Conservation (phyloP, 2,113 vertebrate genomes). For the Chaetodon auriga region DNA sequence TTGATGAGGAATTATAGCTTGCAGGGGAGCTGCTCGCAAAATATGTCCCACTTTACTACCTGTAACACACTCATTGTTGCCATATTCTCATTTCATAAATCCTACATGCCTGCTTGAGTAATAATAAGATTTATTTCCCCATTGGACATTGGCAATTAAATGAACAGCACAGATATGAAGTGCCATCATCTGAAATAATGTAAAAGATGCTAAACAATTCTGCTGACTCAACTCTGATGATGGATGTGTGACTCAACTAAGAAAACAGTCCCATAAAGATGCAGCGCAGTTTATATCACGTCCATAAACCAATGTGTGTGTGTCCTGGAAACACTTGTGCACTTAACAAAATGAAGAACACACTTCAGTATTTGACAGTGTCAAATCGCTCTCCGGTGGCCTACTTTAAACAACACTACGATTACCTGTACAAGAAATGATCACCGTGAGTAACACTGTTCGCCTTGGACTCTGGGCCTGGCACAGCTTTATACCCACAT, state of each 20-base stretch:
- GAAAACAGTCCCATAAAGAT: constrained; percentile 50
- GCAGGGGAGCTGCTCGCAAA: neutral
- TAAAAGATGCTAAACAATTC: constrained; percentile 30
- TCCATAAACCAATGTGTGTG: constrained; percentile 1
- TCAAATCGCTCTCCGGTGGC: constrained; percentile 2
- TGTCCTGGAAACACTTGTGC: constrained; percentile 23
- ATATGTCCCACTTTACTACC: neutral
- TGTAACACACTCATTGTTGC: neutral
- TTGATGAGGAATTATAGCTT: constrained; percentile 12
- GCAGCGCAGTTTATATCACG: neutral
- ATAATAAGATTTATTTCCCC: constrained; percentile 23
- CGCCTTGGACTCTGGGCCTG: neutral
- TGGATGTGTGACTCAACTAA: constrained; percentile 39
- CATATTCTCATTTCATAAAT: constrained; percentile 26
- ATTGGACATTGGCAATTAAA: constrained; percentile 20
- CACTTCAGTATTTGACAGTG: neutral
- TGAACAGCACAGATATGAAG: constrained; percentile 38
- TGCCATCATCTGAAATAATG: constrained; percentile 22
- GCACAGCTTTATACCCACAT: constrained; percentile 4
- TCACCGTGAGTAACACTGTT: no score
- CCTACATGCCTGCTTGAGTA: neutral
- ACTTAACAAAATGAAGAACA: constrained; percentile 63
- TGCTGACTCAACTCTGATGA: constrained; percentile 51
- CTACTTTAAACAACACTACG: constrained; percentile 10
- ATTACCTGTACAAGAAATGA: constrained; percentile 1